Percentiles rank a stretch among this genome's conserved stretches.
Evolutionary conservation across 2,113 vertebrate species (phyloP).

Genomic region (Orthonyx spaldingii): DNA sequence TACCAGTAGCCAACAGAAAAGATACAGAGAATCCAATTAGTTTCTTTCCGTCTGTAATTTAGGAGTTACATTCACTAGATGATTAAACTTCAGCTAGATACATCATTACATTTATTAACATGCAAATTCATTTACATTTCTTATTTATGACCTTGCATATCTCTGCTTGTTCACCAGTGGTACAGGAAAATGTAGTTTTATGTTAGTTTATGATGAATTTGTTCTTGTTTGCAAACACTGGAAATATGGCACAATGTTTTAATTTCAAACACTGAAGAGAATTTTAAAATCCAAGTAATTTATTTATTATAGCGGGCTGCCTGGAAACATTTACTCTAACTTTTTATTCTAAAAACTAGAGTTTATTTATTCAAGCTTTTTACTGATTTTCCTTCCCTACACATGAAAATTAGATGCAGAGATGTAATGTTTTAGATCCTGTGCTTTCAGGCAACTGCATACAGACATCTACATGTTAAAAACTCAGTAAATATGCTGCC

Average conservation of each 20-base stretch:
- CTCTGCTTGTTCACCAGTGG: neutral
- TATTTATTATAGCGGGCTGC: neutral
- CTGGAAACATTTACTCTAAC: neutral
- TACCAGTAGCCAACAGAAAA: neutral
- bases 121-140: neutral
- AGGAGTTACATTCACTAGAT: neutral
- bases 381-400: neutral
- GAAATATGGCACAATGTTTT: neutral
- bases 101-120: neutral
- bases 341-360: neutral
- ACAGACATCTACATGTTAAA: neutral
- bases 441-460: neutral
- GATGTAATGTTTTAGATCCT: neutral
- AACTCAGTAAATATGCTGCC: neutral
- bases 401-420: neutral
- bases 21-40: neutral
- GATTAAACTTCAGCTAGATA: neutral
- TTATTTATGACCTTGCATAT: neutral
- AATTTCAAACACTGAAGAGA: neutral
- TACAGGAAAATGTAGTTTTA: neutral
- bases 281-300: neutral
- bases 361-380: neutral
- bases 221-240: neutral
- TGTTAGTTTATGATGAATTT: neutral
- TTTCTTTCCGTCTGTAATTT: neutral